A percentile compares a stretch with the other conserved stretches of the same genome.
Conservation (phyloP, 2,113 vertebrate genomes). For the Nycticryphes semicollaris region DNA sequence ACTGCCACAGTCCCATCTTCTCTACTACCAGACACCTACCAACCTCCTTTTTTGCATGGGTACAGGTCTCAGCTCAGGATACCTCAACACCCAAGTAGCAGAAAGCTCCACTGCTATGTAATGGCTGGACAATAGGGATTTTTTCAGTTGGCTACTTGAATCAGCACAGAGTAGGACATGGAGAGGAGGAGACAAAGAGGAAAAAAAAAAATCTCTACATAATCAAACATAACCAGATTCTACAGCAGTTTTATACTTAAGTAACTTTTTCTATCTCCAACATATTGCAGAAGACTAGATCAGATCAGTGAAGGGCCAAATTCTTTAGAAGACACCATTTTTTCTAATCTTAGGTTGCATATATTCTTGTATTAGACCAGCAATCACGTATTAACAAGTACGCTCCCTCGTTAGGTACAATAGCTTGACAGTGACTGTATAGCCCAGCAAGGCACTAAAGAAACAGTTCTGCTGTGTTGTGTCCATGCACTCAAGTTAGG, state of each 20-base stretch:
- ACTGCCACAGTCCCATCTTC: neutral
- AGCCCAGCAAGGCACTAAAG: neutral
- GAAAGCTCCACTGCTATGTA: neutral
- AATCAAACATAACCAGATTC: neutral
- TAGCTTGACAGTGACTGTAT: neutral
- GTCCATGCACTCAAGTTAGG: neutral
- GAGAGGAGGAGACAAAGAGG: accelerated
- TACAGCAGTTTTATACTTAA: neutral
- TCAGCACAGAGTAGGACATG: neutral
- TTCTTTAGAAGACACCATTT: neutral
- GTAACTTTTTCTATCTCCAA: neutral
- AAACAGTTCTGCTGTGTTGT: neutral
- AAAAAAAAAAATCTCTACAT: neutral
- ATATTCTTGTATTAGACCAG: neutral
- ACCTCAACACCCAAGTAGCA: neutral
- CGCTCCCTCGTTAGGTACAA: neutral
- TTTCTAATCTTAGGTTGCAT: neutral
- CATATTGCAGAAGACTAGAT: neutral
- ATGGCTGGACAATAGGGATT: accelerated
- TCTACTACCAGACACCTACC: neutral
- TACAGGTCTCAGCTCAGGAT: neutral
- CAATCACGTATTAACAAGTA: neutral
- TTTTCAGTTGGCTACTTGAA: neutral
- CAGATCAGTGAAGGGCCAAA: neutral
- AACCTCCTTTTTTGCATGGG: neutral